Evolutionary conservation across 2,797 vertebrate genomes (phyloP).

Genomic region (Gymnothorax reevesii): DNA sequence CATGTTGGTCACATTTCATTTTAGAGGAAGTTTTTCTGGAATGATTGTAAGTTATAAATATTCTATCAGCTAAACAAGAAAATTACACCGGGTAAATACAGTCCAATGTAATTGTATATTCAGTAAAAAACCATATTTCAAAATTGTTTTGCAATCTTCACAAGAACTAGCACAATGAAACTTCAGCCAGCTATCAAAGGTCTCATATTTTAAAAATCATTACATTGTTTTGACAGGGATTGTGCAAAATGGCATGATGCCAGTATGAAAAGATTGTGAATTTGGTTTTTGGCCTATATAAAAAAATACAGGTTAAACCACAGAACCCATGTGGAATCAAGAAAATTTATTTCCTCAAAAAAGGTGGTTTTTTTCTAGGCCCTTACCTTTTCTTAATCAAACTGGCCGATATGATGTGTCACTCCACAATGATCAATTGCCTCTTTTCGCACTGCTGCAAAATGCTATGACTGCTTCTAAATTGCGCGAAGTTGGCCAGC

Average conservation of each 20-base stretch:
- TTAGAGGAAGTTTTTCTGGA: conserved; percentile 4
- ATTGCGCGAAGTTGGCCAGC: background rate
- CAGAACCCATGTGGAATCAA: background rate
- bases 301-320: background rate
- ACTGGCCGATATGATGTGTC: background rate
- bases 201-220: background rate
- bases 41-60: background rate
- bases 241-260: background rate
- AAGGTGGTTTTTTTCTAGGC: background rate
- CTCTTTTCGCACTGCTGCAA: background rate
- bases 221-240: background rate
- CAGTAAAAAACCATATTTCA: background rate
- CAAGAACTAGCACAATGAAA: background rate
- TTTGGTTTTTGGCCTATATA: background rate
- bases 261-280: background rate
- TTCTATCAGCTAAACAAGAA: background rate
- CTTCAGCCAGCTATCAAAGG: background rate
- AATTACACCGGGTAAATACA: background rate
- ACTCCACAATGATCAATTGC: background rate
- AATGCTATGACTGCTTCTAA: background rate
- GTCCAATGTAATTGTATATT: background rate
- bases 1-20: background rate
- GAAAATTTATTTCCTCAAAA: too few relatives aligned
- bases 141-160: background rate
- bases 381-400: background rate